phyloP scores from a whole-genome alignment of 2,113 vertebrate species.

The Cheilinus undulatus region DNA sequence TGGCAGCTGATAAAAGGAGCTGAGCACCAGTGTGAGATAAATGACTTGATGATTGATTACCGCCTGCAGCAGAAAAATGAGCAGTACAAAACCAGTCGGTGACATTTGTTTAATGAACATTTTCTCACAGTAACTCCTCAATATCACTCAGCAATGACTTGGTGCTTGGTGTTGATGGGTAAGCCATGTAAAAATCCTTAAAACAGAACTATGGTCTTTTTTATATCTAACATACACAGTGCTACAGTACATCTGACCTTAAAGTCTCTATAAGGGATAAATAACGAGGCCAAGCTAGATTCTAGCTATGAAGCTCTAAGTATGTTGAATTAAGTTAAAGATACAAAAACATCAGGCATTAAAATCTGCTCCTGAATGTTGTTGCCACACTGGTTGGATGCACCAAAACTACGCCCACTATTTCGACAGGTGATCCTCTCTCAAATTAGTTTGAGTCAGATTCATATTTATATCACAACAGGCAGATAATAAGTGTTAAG shows the following conservation, averaged over 20 bases:
- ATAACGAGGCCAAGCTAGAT: too few species aligned
- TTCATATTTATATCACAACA: too few species aligned
- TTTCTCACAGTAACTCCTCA: conserved; percentile 67
- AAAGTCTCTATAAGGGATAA: background rate
- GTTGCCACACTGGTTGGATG: too few species aligned
- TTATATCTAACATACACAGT: background rate
- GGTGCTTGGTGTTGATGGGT: conserved; percentile 8
- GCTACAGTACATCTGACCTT: background rate
- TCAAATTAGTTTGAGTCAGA: too few species aligned
- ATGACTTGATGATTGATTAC: conserved; percentile 74
- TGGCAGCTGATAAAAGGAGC: conserved; percentile 76
- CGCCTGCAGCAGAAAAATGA: conserved; percentile 67
- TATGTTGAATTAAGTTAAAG: too few species aligned
- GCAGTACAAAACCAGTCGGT: conserved; percentile 63
- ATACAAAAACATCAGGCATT: too few species aligned
- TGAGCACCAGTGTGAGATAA: conserved; percentile 64
- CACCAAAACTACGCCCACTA: too few species aligned
- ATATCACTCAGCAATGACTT: conserved; percentile 15
- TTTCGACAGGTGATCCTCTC: too few species aligned
- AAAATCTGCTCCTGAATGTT: too few species aligned
- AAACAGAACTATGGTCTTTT: too few species aligned
- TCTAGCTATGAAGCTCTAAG: too few species aligned
- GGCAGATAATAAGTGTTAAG: too few species aligned
- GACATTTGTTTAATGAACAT: conserved; percentile 63
- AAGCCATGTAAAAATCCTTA: background rate